These are phyloP conservation scores for Pseudomyrmex cubaensis DNA, from an alignment of 1,140 invertebrate genomes.

Conservation along the genomic window DNA sequence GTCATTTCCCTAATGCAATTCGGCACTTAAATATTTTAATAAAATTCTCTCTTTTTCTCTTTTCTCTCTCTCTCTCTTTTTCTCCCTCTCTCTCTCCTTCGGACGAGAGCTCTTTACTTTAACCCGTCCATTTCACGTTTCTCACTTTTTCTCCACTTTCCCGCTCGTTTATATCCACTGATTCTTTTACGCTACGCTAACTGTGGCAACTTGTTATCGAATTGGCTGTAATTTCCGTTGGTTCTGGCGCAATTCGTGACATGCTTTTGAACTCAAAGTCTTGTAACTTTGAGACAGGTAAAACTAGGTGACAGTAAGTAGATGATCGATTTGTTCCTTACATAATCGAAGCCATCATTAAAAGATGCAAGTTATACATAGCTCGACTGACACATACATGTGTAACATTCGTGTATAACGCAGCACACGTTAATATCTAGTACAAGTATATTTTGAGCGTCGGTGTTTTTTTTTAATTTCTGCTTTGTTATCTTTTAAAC, in stretches of 20 bases:
- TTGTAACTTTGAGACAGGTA: constrained; percentile 11
- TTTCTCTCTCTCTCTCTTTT: too few species aligned
- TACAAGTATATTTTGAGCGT: too few species aligned
- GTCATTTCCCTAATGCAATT: constrained; percentile 81
- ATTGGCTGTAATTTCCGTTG: constrained; percentile 18
- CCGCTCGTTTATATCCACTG: constrained; percentile 17
- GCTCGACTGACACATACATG: not conserved
- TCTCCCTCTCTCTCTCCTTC: not conserved
- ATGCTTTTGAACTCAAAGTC: not conserved
- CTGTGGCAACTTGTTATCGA: constrained; percentile 62
- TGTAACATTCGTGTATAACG: not conserved
- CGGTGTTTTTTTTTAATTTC: too few species aligned
- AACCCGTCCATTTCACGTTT: constrained; percentile 60
- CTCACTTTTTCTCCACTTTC: constrained; percentile 46
- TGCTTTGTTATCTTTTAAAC: too few species aligned
- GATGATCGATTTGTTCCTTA: constrained; percentile 9
- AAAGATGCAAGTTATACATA: not conserved
- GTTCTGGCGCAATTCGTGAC: not conserved
- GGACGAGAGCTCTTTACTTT: constrained; percentile 62
- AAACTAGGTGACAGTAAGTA: not conserved
- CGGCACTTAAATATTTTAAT: constrained; percentile 82
- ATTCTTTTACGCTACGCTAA: constrained; percentile 63
- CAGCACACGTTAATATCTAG: too few species aligned
- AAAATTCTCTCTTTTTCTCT: constrained; percentile 73
- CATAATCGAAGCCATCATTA: not conserved